Evolutionary conservation across 1,140 invertebrate genomes (phyloP).

Genomic region (Lepidurus apus): DNA sequence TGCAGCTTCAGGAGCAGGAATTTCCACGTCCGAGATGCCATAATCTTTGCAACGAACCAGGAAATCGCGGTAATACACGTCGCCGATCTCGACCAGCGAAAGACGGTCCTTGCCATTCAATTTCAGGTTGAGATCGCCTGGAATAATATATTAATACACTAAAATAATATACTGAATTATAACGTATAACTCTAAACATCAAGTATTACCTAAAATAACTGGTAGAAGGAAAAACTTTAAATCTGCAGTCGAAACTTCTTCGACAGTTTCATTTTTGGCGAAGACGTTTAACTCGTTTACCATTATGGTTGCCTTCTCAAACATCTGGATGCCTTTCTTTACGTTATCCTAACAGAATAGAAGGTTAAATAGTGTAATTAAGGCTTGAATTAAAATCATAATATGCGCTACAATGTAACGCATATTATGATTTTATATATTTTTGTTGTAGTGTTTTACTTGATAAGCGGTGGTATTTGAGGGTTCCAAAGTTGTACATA

Average conservation of each 20-base stretch:
- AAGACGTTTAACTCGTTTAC: constrained; percentile 76
- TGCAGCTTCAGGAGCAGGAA: constrained; percentile 44
- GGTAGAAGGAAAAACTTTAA: constrained; percentile 79
- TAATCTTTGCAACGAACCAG: constrained; percentile 71
- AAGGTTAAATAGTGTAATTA: constrained; percentile 31
- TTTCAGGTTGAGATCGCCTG: constrained; percentile 68
- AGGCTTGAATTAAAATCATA: too few species aligned
- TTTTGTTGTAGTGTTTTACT: constrained; percentile 43
- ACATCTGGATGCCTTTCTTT: constrained; percentile 60
- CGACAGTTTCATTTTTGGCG: constrained; percentile 77
- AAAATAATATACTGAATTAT: too few species aligned
- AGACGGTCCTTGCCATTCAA: constrained; percentile 56
- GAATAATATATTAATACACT: too few species aligned
- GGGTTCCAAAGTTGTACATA: constrained; percentile 52
- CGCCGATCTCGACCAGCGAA: constrained; percentile 63
- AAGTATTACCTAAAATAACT: constrained; percentile 61
- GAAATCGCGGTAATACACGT: constrained; percentile 81
- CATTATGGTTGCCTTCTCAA: constrained; percentile 70
- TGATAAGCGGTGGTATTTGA: constrained; percentile 57
- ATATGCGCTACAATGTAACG: too few species aligned
- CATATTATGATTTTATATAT: not conserved
- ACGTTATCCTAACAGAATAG: constrained; percentile 55
- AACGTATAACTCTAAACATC: not conserved
- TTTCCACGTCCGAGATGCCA: constrained; percentile 58
- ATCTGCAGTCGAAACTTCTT: constrained; percentile 78